Conservation (phyloP, 2,797 vertebrate genomes). For the Taenioides sp. region DNA sequence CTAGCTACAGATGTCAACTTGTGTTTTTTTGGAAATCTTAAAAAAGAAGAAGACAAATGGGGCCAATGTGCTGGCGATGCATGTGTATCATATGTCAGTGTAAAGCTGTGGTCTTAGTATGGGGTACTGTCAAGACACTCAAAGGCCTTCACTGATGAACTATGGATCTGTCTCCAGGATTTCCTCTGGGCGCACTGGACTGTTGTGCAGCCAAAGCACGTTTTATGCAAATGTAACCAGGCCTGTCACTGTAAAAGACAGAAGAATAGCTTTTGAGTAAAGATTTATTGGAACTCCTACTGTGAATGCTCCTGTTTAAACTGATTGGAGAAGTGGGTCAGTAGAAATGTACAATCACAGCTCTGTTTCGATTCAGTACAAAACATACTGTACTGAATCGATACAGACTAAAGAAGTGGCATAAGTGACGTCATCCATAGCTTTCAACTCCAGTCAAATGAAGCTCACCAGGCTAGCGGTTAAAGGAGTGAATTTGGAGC, state of each 20-base stretch:
- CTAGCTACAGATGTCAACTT: background rate
- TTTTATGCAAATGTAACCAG: conserved; percentile 49
- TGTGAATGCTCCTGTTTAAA: conserved; percentile 55
- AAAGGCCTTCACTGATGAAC: conserved; percentile 43
- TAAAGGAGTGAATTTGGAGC: too few species aligned
- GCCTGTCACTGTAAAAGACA: conserved; percentile 39
- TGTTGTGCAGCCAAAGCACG: conserved; percentile 21
- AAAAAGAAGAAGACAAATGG: background rate
- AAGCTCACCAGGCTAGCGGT: too few species aligned
- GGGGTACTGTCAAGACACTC: conserved; percentile 22
- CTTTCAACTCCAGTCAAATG: background rate
- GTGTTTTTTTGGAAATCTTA: background rate
- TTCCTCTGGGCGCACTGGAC: conserved; percentile 29
- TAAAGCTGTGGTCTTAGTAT: background rate
- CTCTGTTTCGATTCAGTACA: conserved; percentile 29
- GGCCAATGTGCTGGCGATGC: background rate
- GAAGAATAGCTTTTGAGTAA: conserved; percentile 46
- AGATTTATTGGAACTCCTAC: conserved; percentile 42
- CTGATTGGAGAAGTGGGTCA: conserved; percentile 61
- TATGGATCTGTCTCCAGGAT: conserved; percentile 42
- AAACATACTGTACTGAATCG: conserved; percentile 10
- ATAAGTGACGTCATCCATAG: conserved; percentile 23
- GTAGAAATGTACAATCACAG: conserved; percentile 35
- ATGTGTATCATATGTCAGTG: background rate
- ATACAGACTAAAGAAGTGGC: background rate